These are phyloP conservation scores for Tachypleus tridentatus DNA, from an alignment of 1,140 invertebrate genomes.

Conservation along the genomic window DNA sequence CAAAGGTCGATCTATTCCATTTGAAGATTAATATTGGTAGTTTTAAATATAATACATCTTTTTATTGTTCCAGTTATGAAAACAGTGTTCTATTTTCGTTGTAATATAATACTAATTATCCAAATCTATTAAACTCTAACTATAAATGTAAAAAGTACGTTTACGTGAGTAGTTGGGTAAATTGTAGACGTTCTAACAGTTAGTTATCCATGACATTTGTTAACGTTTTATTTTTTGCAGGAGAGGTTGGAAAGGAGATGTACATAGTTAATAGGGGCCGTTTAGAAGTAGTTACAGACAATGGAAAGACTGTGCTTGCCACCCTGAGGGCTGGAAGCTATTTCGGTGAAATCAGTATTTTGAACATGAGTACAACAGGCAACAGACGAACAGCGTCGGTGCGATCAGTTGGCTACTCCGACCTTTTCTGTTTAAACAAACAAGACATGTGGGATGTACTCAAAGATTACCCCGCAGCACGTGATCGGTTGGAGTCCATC, in stretches of 20 bases:
- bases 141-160: too few species aligned
- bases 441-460: conserved; percentile 97
- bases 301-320: conserved; percentile 91
- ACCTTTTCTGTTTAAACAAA: conserved; percentile 96
- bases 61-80: too few species aligned
- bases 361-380: conserved; percentile 95
- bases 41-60: too few species aligned
- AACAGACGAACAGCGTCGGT: conserved; percentile 94
- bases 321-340: conserved; percentile 95
- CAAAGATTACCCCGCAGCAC: conserved; percentile 93
- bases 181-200: too few species aligned
- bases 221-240: conserved; percentile 42
- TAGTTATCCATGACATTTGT: conserved; percentile 4
- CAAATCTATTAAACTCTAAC: too few species aligned
- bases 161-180: too few species aligned
- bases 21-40: too few species aligned
- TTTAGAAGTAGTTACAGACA: conserved; percentile 91
- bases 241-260: conserved; percentile 98
- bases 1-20: too few species aligned
- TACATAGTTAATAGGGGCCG: conserved; percentile 96
- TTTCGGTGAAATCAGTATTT: conserved; percentile 99
- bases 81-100: too few species aligned
- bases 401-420: conserved; percentile 93
- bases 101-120: too few species aligned
- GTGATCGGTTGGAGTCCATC: conserved; percentile 91